Evolutionary conservation across 2,113 vertebrate species (phyloP), one percentile per base, ranked within the genome.

Genomic region (Arothron firmamentum): DNA sequence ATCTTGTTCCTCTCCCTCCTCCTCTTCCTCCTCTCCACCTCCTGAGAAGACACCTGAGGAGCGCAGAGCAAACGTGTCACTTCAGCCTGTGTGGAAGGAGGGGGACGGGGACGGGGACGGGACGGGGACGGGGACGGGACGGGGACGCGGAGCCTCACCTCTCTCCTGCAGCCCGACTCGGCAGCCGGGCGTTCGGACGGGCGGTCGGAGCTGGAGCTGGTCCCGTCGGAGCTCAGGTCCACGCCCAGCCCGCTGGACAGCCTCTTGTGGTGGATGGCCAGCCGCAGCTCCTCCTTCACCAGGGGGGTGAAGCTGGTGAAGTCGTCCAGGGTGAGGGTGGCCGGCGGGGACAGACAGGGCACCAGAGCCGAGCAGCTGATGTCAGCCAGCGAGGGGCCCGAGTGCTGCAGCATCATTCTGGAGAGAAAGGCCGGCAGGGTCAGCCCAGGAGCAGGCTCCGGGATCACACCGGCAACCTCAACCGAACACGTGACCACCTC

Each of bases 391-490:
- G 93, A 89, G 70, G 93, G 93, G 67, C 93, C 93, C 28, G 92
- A 75, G 87, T 96, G 92, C 81, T 98, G 96, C 84, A 98, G 94
- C 96, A 99, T 99, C 95, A 97, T 96, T 90, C 82, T 90, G 77
- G 11, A 18, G 5, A 10, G 4, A 16, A 6, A n/a, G 13, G 1
- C 28, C 28, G 1, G 13, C 45, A 47, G 1, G 17, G 15, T 17
- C 1, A 46, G 5, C 14, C 45, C 14, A 2, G 43, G 16, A 6
- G 43, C 6, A 46, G 5, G 15, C 6, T 4, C 43, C 43, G 43
- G 43, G 16, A 15, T 4, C 45, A 17, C 34, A 12, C 11, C 2
- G n/a, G n/a, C n/a, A n/a, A n/a, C n/a, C 9, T 38, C 34, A 12
- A 11, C 34, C 3, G 9, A 38, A 12, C 34, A 38, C 34, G 34